phyloP scores from a whole-genome alignment of 2,888 invertebrate species.

The Polyommatus iphigenia region DNA sequence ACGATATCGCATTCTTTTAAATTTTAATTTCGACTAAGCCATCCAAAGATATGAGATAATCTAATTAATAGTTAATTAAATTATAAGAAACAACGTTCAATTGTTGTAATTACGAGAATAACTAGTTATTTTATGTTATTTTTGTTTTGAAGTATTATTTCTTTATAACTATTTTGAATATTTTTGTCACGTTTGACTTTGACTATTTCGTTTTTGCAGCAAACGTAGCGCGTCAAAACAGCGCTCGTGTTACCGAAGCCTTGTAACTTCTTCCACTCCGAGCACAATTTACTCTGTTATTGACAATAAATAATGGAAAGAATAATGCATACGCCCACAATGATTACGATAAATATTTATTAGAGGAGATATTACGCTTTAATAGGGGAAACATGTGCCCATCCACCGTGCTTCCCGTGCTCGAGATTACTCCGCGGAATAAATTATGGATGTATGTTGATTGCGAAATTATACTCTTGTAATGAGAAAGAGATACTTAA shows the following conservation, averaged over 20 bases:
- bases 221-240: not conserved
- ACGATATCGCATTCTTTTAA: not conserved
- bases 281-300: conserved; percentile 39
- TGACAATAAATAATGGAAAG: conserved; percentile 46
- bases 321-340: conserved; percentile 38
- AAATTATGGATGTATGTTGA: conserved; percentile 29
- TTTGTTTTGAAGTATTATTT: not conserved
- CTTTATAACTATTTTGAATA: not conserved
- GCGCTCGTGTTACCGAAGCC: not conserved
- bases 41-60: not conserved
- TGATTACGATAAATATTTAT: conserved; percentile 38
- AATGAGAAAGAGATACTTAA: conserved; percentile 17
- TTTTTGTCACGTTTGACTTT: not conserved
- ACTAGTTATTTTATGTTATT: not conserved
- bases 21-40: not conserved
- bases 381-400: conserved; percentile 35
- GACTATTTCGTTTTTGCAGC: too few relatives aligned
- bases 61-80: too few relatives aligned
- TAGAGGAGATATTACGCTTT: conserved; percentile 33
- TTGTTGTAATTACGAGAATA: too few relatives aligned
- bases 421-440: conserved; percentile 22
- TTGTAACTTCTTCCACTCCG: not conserved
- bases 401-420: conserved; percentile 36
- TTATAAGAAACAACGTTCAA: too few relatives aligned
- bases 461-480: conserved; percentile 20